Base-by-base conservation (phyloP, 2,888 invertebrate genomes). In the Caenorhabditis japonica region DNA sequence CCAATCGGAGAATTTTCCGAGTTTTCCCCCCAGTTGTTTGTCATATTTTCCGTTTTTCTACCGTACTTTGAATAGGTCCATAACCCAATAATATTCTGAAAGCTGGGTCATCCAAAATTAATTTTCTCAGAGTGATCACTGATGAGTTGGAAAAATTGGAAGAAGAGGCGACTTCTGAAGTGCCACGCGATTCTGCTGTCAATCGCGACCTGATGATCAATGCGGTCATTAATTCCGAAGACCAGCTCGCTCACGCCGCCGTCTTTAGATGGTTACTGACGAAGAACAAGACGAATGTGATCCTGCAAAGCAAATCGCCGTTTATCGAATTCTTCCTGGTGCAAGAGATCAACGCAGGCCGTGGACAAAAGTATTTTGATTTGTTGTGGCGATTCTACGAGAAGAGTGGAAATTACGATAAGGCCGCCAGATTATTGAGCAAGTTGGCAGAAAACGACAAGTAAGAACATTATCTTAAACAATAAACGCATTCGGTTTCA, bases 321-420 rank as follows among this genome's bases (percentile, higher is more conserved):
- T 93, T 92, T 10, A 89, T 95, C 46, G 94, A 94, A 88, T 90
- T 91, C 25, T 94, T 93, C 88, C 89, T 95, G 44, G 91, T 89
- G 62, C 87, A 89, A 70, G 84, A 85, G 47, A 83, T 87, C 33
- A 73, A 77, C 27, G 56, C 75, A 4, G 83, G 83, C 12, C 79
- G 82, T n/a, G 82, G 77, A 36, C 72, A 77, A 12, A 78, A 76
- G 21, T 86, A 81, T 58, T 70, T 93, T 77, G 94, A 96, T 88
- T 90, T 97, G 77, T 89, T 97, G 61, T 97, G 97, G 97, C 94
- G 76, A 55, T 77, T 93, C 88, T 95, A 97, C 86, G 96, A 97
- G 89, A 93, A 93, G 88, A 93, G 92, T 85, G 93, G 93, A 27
- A 94, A 96, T 88, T 97, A 95, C 87, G 92, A 64, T 12, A 77